Conservation (phyloP, 2,797 vertebrate genomes). For the Melopsittacus undulatus region DNA sequence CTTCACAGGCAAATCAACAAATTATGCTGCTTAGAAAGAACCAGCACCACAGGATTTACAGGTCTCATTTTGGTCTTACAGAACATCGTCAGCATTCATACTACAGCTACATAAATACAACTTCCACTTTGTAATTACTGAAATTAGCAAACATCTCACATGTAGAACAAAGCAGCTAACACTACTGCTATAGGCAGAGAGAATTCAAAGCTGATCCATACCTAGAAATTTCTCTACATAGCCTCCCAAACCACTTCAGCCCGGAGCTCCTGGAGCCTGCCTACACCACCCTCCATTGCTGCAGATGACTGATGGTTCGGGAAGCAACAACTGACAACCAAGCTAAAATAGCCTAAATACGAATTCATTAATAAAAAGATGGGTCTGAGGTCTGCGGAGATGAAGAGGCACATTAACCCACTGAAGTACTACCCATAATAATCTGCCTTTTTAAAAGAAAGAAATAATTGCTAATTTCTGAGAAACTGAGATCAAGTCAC, state of each 20-base stretch:
- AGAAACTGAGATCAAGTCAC: constrained; percentile 4
- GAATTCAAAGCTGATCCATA: not conserved
- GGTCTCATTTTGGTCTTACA: not conserved
- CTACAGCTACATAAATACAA: not conserved
- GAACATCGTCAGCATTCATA: not conserved
- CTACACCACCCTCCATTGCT: not conserved
- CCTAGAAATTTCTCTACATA: not conserved
- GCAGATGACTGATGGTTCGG: not conserved
- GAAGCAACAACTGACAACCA: constrained; percentile 24
- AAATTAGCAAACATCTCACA: not conserved
- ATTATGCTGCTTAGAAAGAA: constrained; percentile 11
- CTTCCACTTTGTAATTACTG: not conserved
- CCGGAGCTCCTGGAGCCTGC: not conserved
- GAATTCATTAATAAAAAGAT: constrained; percentile 34
- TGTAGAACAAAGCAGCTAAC: not conserved
- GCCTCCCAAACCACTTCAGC: not conserved
- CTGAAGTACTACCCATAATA: not conserved
- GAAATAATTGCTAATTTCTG: constrained; percentile 36
- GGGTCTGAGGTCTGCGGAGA: not conserved
- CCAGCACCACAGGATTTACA: not conserved
- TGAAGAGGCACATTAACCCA: constrained; percentile 10
- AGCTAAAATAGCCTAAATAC: not conserved
- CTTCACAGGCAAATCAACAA: constrained; percentile 61
- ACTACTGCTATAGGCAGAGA: not conserved
- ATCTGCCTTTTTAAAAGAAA: constrained; percentile 13